These are phyloP conservation scores for Scylla paramamosain DNA, from an alignment of 1,140 invertebrate species.

Conservation along the genomic window DNA sequence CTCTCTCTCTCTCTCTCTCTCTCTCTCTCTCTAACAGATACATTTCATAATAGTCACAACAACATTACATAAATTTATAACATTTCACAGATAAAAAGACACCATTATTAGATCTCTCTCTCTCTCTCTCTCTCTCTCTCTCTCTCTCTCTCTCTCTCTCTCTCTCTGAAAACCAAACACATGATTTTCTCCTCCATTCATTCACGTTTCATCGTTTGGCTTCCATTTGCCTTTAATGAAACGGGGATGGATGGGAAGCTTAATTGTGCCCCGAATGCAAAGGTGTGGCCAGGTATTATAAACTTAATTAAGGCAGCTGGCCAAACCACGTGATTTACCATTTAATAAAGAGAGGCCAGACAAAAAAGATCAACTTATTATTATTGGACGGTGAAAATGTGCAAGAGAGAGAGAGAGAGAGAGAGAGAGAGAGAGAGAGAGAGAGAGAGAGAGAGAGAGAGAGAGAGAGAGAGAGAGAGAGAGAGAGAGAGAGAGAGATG, in stretches of 20 bases:
- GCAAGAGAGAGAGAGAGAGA: too few relatives aligned
- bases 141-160: neutral
- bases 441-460: too few relatives aligned
- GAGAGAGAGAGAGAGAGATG: too few relatives aligned
- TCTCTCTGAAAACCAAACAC: neutral
- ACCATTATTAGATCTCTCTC: neutral
- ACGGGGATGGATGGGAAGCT: neutral
- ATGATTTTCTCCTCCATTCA: neutral
- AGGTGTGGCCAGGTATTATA: neutral
- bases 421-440: too few relatives aligned
- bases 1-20: too few relatives aligned
- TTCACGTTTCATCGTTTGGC: neutral
- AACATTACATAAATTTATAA: too few relatives aligned
- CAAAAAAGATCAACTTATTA: too few relatives aligned
- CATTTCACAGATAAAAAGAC: too few relatives aligned
- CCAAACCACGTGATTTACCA: neutral
- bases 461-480: too few relatives aligned
- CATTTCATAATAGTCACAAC: too few relatives aligned
- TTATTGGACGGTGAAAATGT: too few relatives aligned
- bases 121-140: slow-evolving; percentile 3
- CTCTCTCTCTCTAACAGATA: too few relatives aligned
- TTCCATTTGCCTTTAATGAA: neutral
- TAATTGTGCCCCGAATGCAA: neutral
- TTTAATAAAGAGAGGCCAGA: neutral
- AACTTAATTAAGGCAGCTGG: neutral